phyloP scores from a whole-genome alignment of 2,888 invertebrate genomes.

The Agrotis puta region DNA sequence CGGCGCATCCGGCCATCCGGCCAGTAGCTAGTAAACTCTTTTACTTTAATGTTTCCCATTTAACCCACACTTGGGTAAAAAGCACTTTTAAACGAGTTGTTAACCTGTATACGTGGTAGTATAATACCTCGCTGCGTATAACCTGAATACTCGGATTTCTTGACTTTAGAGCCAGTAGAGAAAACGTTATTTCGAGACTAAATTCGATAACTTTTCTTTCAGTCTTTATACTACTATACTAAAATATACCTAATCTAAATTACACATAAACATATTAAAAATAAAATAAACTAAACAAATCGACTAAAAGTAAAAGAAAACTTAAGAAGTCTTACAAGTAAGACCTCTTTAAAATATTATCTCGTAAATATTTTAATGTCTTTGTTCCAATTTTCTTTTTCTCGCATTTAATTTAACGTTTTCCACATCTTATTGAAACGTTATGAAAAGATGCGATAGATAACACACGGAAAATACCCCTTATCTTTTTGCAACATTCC shows the following conservation, averaged over 20 bases:
- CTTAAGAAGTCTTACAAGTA: too few relatives aligned
- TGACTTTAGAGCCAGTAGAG: not conserved
- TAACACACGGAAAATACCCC: not conserved
- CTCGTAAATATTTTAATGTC: not conserved
- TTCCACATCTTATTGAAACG: not conserved
- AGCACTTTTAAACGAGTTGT: conserved; percentile 51
- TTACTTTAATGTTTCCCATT: conserved; percentile 53
- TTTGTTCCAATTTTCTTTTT: too few relatives aligned
- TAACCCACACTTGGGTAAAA: conserved; percentile 42
- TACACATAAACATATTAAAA: not conserved
- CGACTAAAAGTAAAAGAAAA: not conserved
- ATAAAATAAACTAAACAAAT: not conserved
- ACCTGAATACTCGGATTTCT: not conserved
- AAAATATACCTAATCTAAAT: not conserved
- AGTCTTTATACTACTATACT: not conserved
- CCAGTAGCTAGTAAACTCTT: conserved; percentile 42
- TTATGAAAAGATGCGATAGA: not conserved
- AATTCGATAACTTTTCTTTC: not conserved
- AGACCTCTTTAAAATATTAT: too few relatives aligned
- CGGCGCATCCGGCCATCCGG: conserved; percentile 12
- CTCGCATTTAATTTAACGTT: not conserved
- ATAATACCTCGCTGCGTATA: conserved; percentile 13
- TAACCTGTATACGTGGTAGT: conserved; percentile 41
- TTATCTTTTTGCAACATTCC: not conserved
- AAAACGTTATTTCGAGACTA: not conserved